A percentile compares a stretch with the other conserved stretches of the same genome.
Conservation (phyloP, 2,797 vertebrate genomes). For the Bufotes viridis region DNA sequence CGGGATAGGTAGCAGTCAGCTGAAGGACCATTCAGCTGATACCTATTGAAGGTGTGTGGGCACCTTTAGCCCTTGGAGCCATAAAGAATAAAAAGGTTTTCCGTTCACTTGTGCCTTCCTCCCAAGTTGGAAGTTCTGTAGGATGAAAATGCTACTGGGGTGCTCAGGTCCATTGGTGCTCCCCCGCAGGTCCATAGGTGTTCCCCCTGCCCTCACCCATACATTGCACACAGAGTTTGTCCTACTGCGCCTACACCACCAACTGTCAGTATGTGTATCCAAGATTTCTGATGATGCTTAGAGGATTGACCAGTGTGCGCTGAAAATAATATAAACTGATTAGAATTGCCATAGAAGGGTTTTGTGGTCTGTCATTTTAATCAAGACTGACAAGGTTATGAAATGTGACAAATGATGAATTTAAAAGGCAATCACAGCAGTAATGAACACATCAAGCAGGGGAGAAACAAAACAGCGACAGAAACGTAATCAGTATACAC, state of each 20-base stretch:
- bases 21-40: too few species aligned
- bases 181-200: too few species aligned
- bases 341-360: slow-evolving; percentile 25
- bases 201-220: too few species aligned
- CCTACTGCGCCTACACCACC: too few species aligned
- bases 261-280: background rate
- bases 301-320: background rate
- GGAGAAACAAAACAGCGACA: background rate
- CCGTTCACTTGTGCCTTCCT: too few species aligned
- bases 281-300: background rate
- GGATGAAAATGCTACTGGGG: too few species aligned
- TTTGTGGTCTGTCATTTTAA: slow-evolving; percentile 41
- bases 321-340: background rate
- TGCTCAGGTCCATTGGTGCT: too few species aligned
- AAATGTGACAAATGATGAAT: background rate
- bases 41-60: too few species aligned
- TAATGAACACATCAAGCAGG: background rate
- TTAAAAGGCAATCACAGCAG: background rate
- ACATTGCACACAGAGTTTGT: background rate
- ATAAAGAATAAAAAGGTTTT: too few species aligned
- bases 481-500: background rate
- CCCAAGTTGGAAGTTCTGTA: too few species aligned
- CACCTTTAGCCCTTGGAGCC: too few species aligned
- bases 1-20: too few species aligned
- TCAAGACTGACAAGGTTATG: background rate